A percentile compares a stretch with the other conserved stretches of the same genome.
Evolutionary conservation across 2,113 vertebrate species (phyloP).

Genomic region (Scomber japonicus): DNA sequence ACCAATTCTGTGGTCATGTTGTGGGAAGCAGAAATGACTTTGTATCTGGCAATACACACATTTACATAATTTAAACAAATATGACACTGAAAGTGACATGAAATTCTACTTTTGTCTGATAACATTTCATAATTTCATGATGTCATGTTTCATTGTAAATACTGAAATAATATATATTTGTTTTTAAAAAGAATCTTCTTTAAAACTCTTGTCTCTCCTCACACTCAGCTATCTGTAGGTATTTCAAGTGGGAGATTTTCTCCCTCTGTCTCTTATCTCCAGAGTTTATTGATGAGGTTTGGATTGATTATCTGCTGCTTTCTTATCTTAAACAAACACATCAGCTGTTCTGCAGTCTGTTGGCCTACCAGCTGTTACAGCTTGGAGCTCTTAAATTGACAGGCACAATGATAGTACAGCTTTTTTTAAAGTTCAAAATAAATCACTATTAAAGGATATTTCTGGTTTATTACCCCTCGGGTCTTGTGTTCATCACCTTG

Average conservation of each 20-base stretch:
- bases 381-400: constrained; percentile 1
- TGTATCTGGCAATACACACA: no score
- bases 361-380: background rate
- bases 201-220: background rate
- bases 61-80: background rate
- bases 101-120: no score
- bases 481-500: no score
- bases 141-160: background rate
- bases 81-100: background rate
- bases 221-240: constrained; percentile 41
- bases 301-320: constrained; percentile 64
- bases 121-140: no score
- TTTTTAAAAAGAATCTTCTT: background rate
- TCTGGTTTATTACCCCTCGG: no score
- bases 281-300: constrained; percentile 62
- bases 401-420: no score
- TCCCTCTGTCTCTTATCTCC: constrained; percentile 57
- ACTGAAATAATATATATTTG: background rate
- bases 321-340: constrained; percentile 75
- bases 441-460: no score
- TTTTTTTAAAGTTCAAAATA: background rate
- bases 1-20: background rate
- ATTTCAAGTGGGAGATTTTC: constrained; percentile 51
- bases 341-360: constrained; percentile 51
- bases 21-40: background rate